A percentile compares a stretch with the other conserved stretches of the same genome.
These are phyloP conservation scores for Poeciliopsis occidentalis DNA, from an alignment of 2,113 vertebrate species.

Conservation along the genomic window DNA sequence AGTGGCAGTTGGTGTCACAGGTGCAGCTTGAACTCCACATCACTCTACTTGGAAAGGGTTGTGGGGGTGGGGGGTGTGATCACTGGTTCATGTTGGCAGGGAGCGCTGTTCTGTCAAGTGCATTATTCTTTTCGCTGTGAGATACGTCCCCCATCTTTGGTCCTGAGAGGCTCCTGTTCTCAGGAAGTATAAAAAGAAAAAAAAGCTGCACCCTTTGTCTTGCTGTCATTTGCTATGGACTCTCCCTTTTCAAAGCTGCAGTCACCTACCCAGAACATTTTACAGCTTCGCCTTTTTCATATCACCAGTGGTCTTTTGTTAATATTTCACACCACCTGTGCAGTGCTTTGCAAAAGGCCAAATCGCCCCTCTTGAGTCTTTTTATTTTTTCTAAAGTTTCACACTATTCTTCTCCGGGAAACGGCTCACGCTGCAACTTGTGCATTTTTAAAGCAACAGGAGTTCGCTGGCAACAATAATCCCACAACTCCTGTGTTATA, in stretches of 20 bases:
- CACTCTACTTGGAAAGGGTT: constrained; percentile 38
- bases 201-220: background rate
- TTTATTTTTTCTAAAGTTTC: background rate
- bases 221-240: constrained; percentile 7
- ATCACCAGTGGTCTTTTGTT: constrained; percentile 21
- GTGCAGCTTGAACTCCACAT: constrained; percentile 59
- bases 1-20: constrained; percentile 68
- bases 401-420: background rate
- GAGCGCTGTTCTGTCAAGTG: constrained; percentile 65
- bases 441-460: background rate
- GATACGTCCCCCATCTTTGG: constrained; percentile 22
- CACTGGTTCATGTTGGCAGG: constrained; percentile 49
- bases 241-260: background rate
- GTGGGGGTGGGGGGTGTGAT: constrained; percentile 15
- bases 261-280: background rate
- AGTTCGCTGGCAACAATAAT: background rate
- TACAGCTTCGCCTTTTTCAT: constrained; percentile 19
- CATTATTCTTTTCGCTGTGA: constrained; percentile 60
- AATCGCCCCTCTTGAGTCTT: background rate
- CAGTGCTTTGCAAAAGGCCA: background rate
- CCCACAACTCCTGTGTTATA: background rate
- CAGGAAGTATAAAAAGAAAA: background rate
- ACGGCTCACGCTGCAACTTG: background rate
- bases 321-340: background rate
- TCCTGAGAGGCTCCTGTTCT: constrained; percentile 14